Percentiles rank a stretch among this genome's conserved stretches.
Evolutionary conservation across 1,140 invertebrate species (phyloP).

Genomic region (Oedothorax gibbosus): DNA sequence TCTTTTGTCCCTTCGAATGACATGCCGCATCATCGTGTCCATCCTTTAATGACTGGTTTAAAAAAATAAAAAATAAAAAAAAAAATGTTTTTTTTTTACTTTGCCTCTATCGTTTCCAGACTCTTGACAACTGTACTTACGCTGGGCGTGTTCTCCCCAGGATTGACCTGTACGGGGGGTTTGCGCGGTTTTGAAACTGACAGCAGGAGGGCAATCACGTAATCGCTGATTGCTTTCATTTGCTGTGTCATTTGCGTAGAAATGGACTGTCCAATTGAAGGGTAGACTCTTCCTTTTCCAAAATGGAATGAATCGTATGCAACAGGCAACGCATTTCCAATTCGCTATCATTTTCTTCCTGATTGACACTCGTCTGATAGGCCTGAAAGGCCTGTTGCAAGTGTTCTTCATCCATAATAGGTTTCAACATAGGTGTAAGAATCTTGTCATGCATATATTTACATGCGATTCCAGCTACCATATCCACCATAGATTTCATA

Average conservation of each 20-base stretch:
- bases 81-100: too few species aligned
- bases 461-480: background rate
- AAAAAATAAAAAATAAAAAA: too few species aligned
- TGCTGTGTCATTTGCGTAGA: background rate
- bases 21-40: too few species aligned
- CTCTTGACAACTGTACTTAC: too few species aligned
- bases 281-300: background rate
- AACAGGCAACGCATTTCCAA: slow-evolving; percentile 1
- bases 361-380: background rate
- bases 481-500: background rate
- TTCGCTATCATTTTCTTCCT: background rate
- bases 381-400: background rate
- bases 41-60: too few species aligned
- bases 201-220: background rate
- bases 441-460: background rate
- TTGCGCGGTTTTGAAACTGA: background rate
- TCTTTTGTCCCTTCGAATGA: too few species aligned
- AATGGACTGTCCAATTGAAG: background rate
- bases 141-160: too few species aligned
- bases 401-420: background rate
- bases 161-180: too few species aligned
- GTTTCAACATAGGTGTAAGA: background rate
- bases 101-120: too few species aligned
- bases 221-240: slow-evolving; percentile 9
- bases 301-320: background rate